Evolutionary conservation across 2,113 vertebrate species (phyloP).

Genomic region (Cololabis saira): DNA sequence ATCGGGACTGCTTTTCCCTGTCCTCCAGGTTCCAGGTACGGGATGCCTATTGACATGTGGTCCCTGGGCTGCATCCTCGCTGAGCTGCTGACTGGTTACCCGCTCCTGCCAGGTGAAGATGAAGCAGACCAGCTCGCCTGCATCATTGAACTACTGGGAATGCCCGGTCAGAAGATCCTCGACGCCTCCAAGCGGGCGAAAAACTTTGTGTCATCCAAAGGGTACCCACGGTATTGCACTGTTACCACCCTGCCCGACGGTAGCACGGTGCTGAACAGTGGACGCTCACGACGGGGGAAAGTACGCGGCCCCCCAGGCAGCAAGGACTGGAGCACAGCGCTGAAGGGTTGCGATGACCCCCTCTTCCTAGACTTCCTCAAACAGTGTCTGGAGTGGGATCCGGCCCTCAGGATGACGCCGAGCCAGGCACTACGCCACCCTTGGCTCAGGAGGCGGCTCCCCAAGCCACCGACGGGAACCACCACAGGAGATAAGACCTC

Average conservation of each 20-base stretch:
- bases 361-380: slow-evolving; percentile 98
- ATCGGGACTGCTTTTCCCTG: neutral
- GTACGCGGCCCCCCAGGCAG: slow-evolving; percentile 91
- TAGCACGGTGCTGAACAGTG: slow-evolving; percentile 88
- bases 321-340: slow-evolving; percentile 91
- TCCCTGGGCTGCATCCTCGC: slow-evolving; percentile 99
- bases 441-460: slow-evolving; percentile 94
- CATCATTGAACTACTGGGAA: slow-evolving; percentile 95
- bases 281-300: slow-evolving; percentile 95
- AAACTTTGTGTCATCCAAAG: slow-evolving; percentile 98
- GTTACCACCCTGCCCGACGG: slow-evolving; percentile 92
- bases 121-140: slow-evolving; percentile 98
- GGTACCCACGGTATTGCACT: slow-evolving; percentile 95
- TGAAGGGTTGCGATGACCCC: slow-evolving; percentile 96
- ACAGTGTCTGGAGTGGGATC: slow-evolving; percentile 99
- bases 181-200: slow-evolving; percentile 96
- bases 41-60: slow-evolving; percentile 99
- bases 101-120: slow-evolving; percentile 95
- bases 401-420: slow-evolving; percentile 90
- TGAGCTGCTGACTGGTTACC: slow-evolving; percentile 95
- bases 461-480: slow-evolving; percentile 87
- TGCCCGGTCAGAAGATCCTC: slow-evolving; percentile 93
- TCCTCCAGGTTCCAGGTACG: slow-evolving; percentile 88
- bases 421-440: slow-evolving; percentile 94
- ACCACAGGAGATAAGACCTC: slow-evolving; percentile 84